phyloP scores from a whole-genome alignment of 2,888 invertebrate genomes.

The Zaprionus bogoriensis region DNA sequence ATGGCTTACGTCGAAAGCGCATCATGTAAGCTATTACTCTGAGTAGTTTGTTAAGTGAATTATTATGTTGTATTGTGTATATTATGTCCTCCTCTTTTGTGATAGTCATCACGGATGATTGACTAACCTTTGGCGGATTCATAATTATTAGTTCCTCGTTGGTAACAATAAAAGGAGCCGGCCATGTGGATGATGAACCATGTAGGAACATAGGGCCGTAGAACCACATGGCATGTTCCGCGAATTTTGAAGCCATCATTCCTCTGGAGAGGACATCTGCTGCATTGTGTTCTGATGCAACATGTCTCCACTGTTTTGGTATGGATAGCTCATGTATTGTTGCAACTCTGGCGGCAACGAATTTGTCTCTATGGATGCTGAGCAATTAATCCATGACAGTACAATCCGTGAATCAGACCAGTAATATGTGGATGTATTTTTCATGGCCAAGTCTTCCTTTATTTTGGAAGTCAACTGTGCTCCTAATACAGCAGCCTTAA shows the following conservation, averaged over 20 bases:
- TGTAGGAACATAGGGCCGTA: too few relatives aligned
- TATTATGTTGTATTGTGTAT: neutral
- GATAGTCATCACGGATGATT: neutral
- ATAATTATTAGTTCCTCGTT: neutral
- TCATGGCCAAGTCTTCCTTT: neutral
- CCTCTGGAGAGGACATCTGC: neutral
- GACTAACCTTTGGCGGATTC: neutral
- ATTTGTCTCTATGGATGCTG: neutral
- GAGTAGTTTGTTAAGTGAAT: neutral
- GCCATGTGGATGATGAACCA: neutral
- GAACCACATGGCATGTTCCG: neutral
- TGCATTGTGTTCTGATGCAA: neutral
- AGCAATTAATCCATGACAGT: neutral
- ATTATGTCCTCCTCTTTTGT: neutral
- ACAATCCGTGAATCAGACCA: too few relatives aligned
- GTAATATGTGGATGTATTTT: neutral
- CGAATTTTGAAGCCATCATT: too few relatives aligned
- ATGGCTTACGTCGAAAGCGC: neutral
- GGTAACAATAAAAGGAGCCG: neutral
- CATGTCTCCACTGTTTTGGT: neutral
- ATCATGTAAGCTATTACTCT: neutral
- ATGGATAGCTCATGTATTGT: neutral
- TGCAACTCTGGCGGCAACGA: neutral
- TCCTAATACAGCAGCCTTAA: neutral
- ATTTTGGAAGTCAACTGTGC: neutral